Base-by-base conservation (phyloP, 2,888 invertebrate genomes). In the Prosapia bicincta region DNA sequence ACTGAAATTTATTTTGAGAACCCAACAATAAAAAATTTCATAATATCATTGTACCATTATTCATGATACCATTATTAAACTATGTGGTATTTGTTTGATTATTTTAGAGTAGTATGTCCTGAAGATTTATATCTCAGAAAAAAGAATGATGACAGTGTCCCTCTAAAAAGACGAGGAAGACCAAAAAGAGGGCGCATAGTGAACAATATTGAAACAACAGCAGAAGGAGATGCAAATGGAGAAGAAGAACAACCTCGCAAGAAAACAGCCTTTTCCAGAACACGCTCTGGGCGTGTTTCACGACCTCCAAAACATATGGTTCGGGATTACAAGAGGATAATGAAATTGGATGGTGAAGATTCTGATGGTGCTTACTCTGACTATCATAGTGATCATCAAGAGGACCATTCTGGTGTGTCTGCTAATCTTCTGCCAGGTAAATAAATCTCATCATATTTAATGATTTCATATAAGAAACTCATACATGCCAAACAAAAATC, bases 271-370 rank as follows among this genome's bases (percentile, higher is more conserved):
- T 70, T 76, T n/a, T 87, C 88, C 0, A 84, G 88, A 72, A 89
- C 89, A 20, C 83, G 89, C 76, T 89, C 87, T 13, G 87, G 88
- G 0, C 84, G 89, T 69, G 84, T 89, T 28, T 89, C 89, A 0
- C 86, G 89, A 72, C 89, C 89, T 0, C 89, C 90, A 0, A 85
- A 87, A 66, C 88, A 89, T 80, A 89, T 89, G 87, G 86, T 89
- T 23, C 87, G 88, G 78, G 89, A 89, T 82, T 89, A 89, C 81
- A 89, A 89, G 79, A 71, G 74, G 43, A 66, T 74, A 66, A 54
- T 72, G 3, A 54, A 72, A 24, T 88, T 88, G 15, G 85, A 85
- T 74, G 83, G 87, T 77, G 88, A 89, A 81, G 88, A 88, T 80
- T 88, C 88, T 10, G 88, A 89, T 82, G 88, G 88, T 15, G 88